Base-by-base conservation (phyloP, 2,888 invertebrate genomes). In the Linnaemya tessellans region DNA sequence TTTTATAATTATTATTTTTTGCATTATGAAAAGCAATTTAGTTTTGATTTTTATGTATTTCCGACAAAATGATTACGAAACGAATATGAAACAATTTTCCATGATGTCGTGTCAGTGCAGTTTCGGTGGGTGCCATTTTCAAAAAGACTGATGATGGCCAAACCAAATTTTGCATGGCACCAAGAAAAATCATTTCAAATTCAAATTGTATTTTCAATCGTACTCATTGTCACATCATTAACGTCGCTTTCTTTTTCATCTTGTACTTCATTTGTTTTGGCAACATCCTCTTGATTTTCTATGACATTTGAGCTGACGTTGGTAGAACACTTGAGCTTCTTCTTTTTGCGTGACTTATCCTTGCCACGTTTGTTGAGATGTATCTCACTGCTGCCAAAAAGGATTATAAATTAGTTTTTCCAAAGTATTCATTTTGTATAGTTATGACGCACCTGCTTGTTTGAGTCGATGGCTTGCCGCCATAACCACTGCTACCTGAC, bases 401-500 rank as follows among this genome's bases (percentile, higher is more conserved):
- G 1, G 20, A n/a, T 58, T 20, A 10, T n/a, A 1, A n/a, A 43
- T 22, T 18, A 73, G 49, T 56, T 79, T 49, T 58, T 3, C 1
- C 51, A 46, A 41, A 11, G 15, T 25, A 1, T 51, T 51, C 2
- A 22, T 20, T 8, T 22, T 18, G 11, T 8, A 20, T 51, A 15
- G 30, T 13, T 51, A 30, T 43, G 20, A 60, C 58, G 1, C n/a
- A 88, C 88, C 94, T 94, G 92, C 94, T 94, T 65, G 93, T 93
- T 87, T 94, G 93, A 2, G 94, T 94, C 0, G 95, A 95, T 0
- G 94, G 94, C 86, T 95, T 95, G 0, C 96, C 96, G 58, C 96
- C 95, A 93, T 97, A 97, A 2, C 96, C 96, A 91, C 96, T 96
- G 92, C 96, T 96, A 58, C 96, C 95, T 56, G 96, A 96, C 0